Percentiles rank a stretch among this genome's conserved stretches.
Evolutionary conservation across 2,113 vertebrate genomes (phyloP).

Genomic region (Rhegmatorhina hoffmannsi): DNA sequence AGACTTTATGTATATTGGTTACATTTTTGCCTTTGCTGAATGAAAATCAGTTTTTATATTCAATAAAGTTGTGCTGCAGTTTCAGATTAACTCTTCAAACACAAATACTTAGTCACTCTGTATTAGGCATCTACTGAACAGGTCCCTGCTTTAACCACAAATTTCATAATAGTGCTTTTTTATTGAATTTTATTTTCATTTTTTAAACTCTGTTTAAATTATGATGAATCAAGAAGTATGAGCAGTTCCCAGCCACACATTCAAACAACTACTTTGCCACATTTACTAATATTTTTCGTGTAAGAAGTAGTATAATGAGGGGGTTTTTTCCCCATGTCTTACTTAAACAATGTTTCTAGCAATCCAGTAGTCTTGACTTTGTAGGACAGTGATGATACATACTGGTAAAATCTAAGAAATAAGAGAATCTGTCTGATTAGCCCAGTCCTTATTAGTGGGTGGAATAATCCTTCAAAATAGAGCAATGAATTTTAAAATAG

Average conservation of each 20-base stretch:
- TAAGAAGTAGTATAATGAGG: background rate
- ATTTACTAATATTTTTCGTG: background rate
- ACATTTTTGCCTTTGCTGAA: background rate
- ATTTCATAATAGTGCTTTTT: background rate
- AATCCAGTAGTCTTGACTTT: background rate
- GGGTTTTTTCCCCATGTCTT: fast-evolving
- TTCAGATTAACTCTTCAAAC: background rate
- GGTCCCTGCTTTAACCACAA: background rate
- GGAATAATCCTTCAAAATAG: background rate
- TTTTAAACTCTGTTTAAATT: background rate
- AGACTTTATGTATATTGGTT: background rate
- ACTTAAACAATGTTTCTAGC: background rate
- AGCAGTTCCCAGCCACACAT: background rate
- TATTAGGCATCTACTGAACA: background rate
- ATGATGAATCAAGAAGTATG: background rate
- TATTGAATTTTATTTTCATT: background rate
- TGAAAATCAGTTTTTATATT: background rate
- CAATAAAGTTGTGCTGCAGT: background rate
- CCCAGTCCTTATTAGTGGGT: background rate
- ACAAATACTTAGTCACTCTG: background rate
- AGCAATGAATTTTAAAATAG: background rate
- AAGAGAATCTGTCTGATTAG: background rate
- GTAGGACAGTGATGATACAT: background rate
- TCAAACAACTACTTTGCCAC: background rate
- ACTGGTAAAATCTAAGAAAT: background rate